Conservation (phyloP, 2,888 invertebrate genomes). For the Cryptus viduatorius region DNA sequence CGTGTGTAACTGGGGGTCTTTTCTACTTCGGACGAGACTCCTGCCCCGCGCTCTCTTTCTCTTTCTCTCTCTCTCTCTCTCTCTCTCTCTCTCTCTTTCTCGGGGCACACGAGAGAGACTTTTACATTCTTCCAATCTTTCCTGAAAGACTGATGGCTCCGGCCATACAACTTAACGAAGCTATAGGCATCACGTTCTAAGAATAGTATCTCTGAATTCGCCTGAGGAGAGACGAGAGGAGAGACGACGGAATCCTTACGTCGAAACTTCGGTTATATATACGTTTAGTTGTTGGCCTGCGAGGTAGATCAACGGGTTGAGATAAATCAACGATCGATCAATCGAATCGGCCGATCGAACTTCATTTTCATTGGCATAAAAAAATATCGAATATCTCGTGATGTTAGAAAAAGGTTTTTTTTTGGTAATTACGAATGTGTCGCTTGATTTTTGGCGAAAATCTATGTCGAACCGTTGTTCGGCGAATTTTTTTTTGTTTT, state of each 20-base stretch:
- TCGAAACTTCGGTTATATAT: neutral
- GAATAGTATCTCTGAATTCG: constrained; percentile 61
- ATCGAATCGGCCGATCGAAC: constrained; percentile 28
- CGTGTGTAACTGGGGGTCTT: neutral
- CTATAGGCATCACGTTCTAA: constrained; percentile 51
- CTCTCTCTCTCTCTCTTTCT: neutral
- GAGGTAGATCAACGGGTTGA: constrained; percentile 41
- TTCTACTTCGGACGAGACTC: no score
- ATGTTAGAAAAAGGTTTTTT: no score
- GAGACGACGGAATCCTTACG: neutral
- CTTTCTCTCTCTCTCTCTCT: no score
- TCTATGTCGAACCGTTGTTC: no score
- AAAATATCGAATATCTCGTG: no score
- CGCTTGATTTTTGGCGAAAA: no score
- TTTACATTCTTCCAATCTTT: constrained; percentile 42
- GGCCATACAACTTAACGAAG: constrained; percentile 57
- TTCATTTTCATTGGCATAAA: neutral
- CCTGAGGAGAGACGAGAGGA: constrained; percentile 27
- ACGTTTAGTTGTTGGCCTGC: neutral
- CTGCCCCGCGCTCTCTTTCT: no score
- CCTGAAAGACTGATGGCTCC: constrained; percentile 46
- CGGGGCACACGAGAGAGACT: constrained; percentile 11
- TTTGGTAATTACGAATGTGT: no score
- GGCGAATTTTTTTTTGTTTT: no score
- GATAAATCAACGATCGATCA: constrained; percentile 65